These are phyloP conservation scores for Jaculus jaculus DNA, from an alignment of 2,113 vertebrate genomes.

Conservation along the genomic window DNA sequence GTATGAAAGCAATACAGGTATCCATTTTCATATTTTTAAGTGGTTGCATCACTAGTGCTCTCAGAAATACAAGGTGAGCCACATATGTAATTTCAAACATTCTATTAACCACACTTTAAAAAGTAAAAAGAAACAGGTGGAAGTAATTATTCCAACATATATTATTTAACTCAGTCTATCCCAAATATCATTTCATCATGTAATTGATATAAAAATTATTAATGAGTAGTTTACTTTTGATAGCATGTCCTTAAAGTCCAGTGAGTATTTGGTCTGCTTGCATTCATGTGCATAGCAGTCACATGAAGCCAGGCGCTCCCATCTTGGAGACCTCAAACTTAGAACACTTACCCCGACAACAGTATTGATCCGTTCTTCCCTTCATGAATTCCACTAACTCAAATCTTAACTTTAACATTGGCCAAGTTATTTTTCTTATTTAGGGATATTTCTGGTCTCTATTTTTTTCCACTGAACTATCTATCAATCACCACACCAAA, in stretches of 20 bases:
- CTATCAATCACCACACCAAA: not conserved
- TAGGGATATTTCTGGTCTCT: not conserved
- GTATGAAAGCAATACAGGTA: not conserved
- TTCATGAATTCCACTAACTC: not conserved
- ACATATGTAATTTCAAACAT: slow-evolving; percentile 3
- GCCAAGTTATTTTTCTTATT: not conserved
- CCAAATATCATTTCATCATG: slow-evolving; percentile 36
- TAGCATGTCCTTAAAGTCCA: not conserved
- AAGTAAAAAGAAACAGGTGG: slow-evolving; percentile 38
- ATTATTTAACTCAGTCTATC: slow-evolving; percentile 37
- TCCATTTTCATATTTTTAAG: not conserved
- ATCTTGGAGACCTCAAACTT: not conserved
- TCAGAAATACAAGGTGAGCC: not conserved
- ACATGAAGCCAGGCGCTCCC: not conserved
- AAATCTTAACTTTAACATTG: not conserved
- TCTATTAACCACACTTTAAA: slow-evolving; percentile 9
- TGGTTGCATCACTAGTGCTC: not conserved
- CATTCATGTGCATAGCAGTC: too few relatives aligned
- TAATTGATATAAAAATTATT: slow-evolving; percentile 33
- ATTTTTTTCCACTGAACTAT: not conserved
- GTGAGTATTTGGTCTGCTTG: not conserved
- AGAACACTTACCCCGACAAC: not conserved
- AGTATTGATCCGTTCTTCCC: not conserved
- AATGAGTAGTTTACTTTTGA: slow-evolving; percentile 2
- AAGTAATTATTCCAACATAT: slow-evolving; percentile 50